phyloP scores from a whole-genome alignment of 2,113 vertebrate genomes.

The Sialia sialis region DNA sequence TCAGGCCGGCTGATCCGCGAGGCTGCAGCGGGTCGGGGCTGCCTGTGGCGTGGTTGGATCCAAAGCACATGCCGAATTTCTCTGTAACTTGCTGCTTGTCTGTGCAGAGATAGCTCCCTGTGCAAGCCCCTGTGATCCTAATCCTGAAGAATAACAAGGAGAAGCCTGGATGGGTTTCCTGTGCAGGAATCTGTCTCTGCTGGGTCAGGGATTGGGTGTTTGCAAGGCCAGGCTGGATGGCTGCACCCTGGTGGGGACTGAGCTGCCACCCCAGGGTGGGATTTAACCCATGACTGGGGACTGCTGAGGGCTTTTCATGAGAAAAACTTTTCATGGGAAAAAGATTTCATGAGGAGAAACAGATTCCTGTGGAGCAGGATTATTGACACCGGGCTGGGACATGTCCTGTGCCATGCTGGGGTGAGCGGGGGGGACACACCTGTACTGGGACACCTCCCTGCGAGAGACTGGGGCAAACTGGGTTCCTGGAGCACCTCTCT shows the following conservation, averaged over 20 bases:
- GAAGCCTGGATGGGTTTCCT: neutral
- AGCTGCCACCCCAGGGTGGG: neutral
- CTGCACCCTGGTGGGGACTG: neutral
- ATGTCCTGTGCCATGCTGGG: accelerated
- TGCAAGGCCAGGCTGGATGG: neutral
- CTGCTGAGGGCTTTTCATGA: neutral
- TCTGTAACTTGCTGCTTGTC: neutral
- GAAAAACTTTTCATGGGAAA: neutral
- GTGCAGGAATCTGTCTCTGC: neutral
- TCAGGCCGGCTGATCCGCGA: neutral
- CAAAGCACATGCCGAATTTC: neutral
- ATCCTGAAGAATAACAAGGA: neutral
- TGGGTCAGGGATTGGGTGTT: neutral
- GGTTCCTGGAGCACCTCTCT: neutral
- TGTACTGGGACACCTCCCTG: neutral
- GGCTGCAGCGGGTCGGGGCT: neutral
- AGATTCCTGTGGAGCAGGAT: neutral
- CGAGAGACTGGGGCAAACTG: neutral
- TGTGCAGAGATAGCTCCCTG: neutral
- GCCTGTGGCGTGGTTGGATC: neutral
- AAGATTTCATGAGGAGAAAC: neutral
- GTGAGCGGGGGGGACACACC: accelerated
- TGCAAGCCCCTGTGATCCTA: neutral
- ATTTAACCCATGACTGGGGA: neutral
- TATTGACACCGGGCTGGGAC: neutral